Evolutionary conservation across 2,113 vertebrate species (phyloP).

Genomic region (Carlito syrichta): DNA sequence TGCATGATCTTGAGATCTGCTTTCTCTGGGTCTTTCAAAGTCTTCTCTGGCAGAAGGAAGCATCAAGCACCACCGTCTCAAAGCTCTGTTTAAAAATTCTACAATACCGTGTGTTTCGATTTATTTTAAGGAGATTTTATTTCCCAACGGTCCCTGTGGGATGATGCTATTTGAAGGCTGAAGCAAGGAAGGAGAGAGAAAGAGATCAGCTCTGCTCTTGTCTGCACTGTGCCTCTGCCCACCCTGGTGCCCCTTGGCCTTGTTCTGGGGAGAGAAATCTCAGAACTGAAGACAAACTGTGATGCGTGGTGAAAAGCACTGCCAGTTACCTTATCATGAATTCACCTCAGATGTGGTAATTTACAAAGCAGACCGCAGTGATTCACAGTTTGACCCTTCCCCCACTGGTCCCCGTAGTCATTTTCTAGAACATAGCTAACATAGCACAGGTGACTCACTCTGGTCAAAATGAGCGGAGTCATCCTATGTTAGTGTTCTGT

Average conservation of each 20-base stretch:
- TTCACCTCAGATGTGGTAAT: background rate
- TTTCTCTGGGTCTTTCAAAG: background rate
- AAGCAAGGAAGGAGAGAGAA: background rate
- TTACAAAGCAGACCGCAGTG: background rate
- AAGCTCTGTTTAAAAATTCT: background rate
- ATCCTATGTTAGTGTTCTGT: background rate
- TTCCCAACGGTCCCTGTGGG: background rate
- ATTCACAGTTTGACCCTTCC: background rate
- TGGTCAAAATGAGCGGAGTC: background rate
- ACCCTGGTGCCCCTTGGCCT: background rate
- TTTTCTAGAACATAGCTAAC: background rate
- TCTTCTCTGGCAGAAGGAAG: background rate
- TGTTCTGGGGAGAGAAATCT: background rate
- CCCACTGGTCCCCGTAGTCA: fast-evolving
- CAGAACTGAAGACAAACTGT: background rate
- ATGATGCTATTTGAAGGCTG: background rate
- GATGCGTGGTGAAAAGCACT: background rate
- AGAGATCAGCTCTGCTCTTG: background rate
- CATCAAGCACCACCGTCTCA: background rate
- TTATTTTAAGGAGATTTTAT: background rate
- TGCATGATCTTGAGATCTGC: background rate
- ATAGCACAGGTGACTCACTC: background rate
- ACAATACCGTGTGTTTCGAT: background rate
- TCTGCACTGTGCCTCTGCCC: background rate
- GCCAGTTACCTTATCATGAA: background rate